phyloP scores from a whole-genome alignment of 1,140 invertebrate species.

The Brachionus angularis region DNA sequence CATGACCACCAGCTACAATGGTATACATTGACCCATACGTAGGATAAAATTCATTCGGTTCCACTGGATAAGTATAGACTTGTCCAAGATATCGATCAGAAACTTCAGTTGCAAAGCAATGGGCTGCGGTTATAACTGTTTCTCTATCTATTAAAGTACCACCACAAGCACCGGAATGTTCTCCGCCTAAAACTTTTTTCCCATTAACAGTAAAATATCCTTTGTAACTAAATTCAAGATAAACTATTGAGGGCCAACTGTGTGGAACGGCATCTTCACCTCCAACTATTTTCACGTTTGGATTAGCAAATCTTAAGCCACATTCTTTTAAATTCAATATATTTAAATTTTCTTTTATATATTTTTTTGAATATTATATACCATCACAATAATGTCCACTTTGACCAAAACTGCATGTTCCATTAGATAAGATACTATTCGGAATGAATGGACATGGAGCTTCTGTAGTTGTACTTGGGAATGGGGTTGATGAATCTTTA shows the following conservation, averaged over 20 bases:
- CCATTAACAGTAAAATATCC: not conserved
- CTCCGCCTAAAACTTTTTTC: not conserved
- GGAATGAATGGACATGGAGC: no score
- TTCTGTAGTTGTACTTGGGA: no score
- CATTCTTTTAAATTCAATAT: not conserved
- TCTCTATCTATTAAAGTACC: conserved; percentile 69
- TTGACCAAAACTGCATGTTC: not conserved
- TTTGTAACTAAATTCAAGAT: not conserved
- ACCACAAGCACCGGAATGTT: conserved; percentile 61
- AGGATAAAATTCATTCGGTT: not conserved
- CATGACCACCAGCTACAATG: not conserved
- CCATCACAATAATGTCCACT: not conserved
- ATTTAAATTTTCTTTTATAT: not conserved
- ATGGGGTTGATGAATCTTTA: no score
- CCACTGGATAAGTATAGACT: not conserved
- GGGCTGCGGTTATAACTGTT: conserved; percentile 71
- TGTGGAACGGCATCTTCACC: not conserved
- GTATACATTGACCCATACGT: not conserved
- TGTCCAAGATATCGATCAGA: not conserved
- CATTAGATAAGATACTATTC: no score
- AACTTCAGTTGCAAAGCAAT: conserved; percentile 60
- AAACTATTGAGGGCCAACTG: conserved; percentile 23
- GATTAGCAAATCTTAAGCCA: not conserved
- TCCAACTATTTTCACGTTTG: conserved; percentile 13
- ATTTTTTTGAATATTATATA: not conserved